A percentile compares a stretch with the other conserved stretches of the same genome.
Conservation (phyloP, 2,113 vertebrate genomes). For the Aptenodytes forsteri region DNA sequence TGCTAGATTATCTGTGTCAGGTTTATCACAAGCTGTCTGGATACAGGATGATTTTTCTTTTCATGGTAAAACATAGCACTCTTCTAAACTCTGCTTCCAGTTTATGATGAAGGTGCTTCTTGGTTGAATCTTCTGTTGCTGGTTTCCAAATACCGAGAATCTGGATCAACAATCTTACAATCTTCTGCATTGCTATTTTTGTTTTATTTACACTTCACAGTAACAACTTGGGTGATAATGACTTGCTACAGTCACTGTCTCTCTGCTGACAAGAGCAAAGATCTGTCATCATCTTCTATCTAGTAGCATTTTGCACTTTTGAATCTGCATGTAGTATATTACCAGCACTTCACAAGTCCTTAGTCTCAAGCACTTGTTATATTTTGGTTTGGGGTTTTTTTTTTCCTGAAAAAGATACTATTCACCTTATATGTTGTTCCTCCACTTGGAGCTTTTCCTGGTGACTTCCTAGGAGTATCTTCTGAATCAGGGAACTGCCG, state of each 20-base stretch:
- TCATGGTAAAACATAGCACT: slow-evolving; percentile 17
- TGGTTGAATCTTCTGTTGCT: slow-evolving; percentile 9
- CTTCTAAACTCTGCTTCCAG: slow-evolving; percentile 32
- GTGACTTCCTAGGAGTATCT: not conserved
- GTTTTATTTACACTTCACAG: slow-evolving; percentile 69
- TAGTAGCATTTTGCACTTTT: slow-evolving; percentile 57
- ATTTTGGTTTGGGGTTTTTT: not conserved
- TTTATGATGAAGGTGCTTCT: slow-evolving; percentile 36
- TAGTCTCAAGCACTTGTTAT: slow-evolving; percentile 5
- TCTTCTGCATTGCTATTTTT: slow-evolving; percentile 45
- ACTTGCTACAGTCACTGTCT: slow-evolving; percentile 64
- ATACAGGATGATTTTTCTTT: slow-evolving; percentile 44
- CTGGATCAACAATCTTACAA: slow-evolving; percentile 56
- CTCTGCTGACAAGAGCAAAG: slow-evolving; percentile 69
- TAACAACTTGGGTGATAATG: slow-evolving; percentile 69
- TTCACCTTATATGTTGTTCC: not conserved
- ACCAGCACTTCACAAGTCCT: slow-evolving; percentile 29
- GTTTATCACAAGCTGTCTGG: slow-evolving; percentile 66
- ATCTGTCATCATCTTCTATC: slow-evolving; percentile 61
- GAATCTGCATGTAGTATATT: slow-evolving; percentile 41
- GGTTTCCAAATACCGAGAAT: slow-evolving; percentile 50
- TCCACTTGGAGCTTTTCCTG: not conserved
- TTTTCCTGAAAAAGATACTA: not conserved
- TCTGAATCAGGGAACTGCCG: not conserved
- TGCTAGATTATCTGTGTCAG: slow-evolving; percentile 60